Conservation (phyloP, 2,888 invertebrate genomes). For the Neocrepidodera transversa region DNA sequence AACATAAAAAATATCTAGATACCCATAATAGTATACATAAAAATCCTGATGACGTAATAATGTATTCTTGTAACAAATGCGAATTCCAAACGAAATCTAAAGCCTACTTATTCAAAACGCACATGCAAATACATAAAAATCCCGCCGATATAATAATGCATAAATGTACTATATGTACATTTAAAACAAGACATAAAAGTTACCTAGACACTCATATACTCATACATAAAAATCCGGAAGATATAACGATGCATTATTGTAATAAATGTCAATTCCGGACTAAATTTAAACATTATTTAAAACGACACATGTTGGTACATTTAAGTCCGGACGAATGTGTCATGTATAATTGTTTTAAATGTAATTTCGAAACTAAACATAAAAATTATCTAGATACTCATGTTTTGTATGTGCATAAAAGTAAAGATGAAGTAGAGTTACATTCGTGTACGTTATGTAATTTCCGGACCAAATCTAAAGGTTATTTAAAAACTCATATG, state of each 20-base stretch:
- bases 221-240: constrained; percentile 41
- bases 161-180: constrained; percentile 37
- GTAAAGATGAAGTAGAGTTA: constrained; percentile 38
- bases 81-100: constrained; percentile 44
- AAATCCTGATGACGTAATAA: constrained; percentile 40
- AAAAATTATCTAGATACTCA: constrained; percentile 43
- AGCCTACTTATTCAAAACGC: constrained; percentile 41
- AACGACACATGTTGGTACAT: constrained; percentile 41
- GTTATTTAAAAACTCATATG: constrained; percentile 44
- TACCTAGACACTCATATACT: constrained; percentile 44
- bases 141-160: constrained; percentile 35
- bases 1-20: constrained; percentile 43
- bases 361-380: constrained; percentile 42
- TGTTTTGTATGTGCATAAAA: constrained; percentile 38
- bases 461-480: constrained; percentile 43
- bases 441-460: constrained; percentile 40
- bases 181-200: constrained; percentile 43
- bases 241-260: constrained; percentile 40
- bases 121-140: constrained; percentile 40
- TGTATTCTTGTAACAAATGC: constrained; percentile 44
- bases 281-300: constrained; percentile 42
- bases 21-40: constrained; percentile 41
- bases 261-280: constrained; percentile 39
- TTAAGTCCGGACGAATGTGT: constrained; percentile 35
- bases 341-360: constrained; percentile 42